Percentiles rank a stretch among this genome's conserved stretches.
Evolutionary conservation across 2,888 invertebrate species (phyloP).

Genomic region (Anoplius nigerrimus): DNA sequence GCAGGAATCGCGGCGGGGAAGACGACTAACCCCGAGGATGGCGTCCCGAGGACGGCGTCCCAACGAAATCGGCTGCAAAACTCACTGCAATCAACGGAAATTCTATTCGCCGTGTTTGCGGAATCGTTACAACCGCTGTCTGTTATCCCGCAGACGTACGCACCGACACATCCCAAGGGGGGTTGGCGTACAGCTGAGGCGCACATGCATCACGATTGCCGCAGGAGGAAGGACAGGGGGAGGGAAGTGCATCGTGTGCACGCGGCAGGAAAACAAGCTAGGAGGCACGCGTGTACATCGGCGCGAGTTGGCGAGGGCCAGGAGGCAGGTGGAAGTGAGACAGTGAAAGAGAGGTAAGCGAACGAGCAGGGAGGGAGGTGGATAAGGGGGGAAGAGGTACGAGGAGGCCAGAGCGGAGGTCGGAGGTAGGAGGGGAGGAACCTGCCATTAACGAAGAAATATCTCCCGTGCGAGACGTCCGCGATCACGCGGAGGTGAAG

Average conservation of each 20-base stretch:
- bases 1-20: too few species aligned
- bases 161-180: slow-evolving; percentile 17
- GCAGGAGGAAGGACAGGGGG: slow-evolving; percentile 4
- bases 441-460: slow-evolving; percentile 58
- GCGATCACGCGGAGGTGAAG: slow-evolving; percentile 47
- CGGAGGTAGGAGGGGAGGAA: slow-evolving; percentile 32
- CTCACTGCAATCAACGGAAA: too few species aligned
- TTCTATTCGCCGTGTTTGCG: too few species aligned
- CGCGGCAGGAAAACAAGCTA: background rate
- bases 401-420: too few species aligned
- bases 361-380: too few species aligned
- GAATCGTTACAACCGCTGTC: slow-evolving; percentile 8
- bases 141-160: slow-evolving; percentile 19
- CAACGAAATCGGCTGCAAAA: too few species aligned
- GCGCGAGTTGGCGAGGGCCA: slow-evolving; percentile 2
- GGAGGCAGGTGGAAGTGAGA: slow-evolving; percentile 16
- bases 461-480: slow-evolving; percentile 41
- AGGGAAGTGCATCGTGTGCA: slow-evolving; percentile 16
- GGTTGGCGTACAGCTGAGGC: slow-evolving; percentile 7
- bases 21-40: too few species aligned
- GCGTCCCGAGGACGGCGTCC: too few species aligned
- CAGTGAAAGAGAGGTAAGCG: slow-evolving; percentile 5
- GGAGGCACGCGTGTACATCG: slow-evolving; percentile 1
- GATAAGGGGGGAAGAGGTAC: too few species aligned
- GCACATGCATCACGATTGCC: slow-evolving; percentile 3